A percentile compares a stretch with the other conserved stretches of the same genome.
Conservation (phyloP, 2,888 invertebrate genomes). For the Nasonovia ribisnigri region DNA sequence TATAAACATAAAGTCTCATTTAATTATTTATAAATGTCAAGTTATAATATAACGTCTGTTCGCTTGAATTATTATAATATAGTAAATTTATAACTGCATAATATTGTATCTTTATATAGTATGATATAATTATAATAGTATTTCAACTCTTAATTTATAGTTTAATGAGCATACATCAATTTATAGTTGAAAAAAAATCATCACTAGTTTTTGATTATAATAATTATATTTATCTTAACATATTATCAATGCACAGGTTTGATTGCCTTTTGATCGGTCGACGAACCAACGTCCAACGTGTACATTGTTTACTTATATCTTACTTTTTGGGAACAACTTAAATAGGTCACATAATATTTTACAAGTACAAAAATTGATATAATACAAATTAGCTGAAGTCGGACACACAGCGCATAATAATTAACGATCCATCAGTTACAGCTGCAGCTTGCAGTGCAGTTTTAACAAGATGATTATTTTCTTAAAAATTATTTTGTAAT, state of each 20-base stretch:
- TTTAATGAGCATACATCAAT: conserved; percentile 53
- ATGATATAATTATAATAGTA: conserved; percentile 35
- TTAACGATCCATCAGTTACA: background rate
- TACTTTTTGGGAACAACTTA: conserved; percentile 65
- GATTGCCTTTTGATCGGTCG: background rate
- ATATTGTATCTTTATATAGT: conserved; percentile 19
- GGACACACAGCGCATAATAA: background rate
- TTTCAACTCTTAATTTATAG: conserved; percentile 32
- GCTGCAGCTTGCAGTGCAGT: background rate
- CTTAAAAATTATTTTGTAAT: background rate
- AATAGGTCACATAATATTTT: conserved; percentile 56
- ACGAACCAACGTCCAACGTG: background rate
- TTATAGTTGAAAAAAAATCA: conserved; percentile 46
- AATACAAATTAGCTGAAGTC: conserved; percentile 24
- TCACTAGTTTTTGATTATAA: conserved; percentile 55
- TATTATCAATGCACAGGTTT: background rate
- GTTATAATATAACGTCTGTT: conserved; percentile 35
- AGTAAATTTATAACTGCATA: background rate
- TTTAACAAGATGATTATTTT: background rate
- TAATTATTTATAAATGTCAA: conserved; percentile 48
- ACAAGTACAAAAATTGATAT: conserved; percentile 56
- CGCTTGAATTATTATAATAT: conserved; percentile 6
- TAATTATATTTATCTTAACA: conserved; percentile 29
- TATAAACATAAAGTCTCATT: conserved; percentile 60
- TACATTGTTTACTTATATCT: conserved; percentile 32